Base-by-base conservation (phyloP, 1,140 invertebrate species). In the Zaprionus ornatus region DNA sequence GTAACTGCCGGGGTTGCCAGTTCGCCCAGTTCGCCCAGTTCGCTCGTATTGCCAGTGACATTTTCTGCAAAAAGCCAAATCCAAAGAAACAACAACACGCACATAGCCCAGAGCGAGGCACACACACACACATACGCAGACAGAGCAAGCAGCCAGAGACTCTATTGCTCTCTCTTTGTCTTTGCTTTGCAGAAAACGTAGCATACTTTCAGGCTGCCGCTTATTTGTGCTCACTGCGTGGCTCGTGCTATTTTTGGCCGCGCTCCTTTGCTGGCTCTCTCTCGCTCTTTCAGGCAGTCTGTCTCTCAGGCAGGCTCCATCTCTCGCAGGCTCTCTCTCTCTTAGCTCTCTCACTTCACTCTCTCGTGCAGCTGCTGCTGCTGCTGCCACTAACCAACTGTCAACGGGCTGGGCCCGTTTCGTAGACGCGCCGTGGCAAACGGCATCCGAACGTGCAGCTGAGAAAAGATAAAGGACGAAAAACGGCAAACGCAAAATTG, bases 1-100 rank as follows among this genome's bases (percentile, higher is more conserved):
- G 85, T 90, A 90, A 90, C 85, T 90, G 82, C 82, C 86, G 85
- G 85, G 85, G 85, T 90, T 85, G 85, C 86, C 81, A 87, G 64
- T 72, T 66, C 56, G 70, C 74, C 79, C 37, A 37, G 35, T 37
- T 37, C 35, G 35, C 35, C 40, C 40, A 17, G 40, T 17, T 45
- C 40, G 40, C 40, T 45, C 40, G 40, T 17, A 65, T 66, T 62
- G 70, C 74, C 80, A 79, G 80, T 86, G 83, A 86, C 82, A 86
- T 86, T 82, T 45, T 86, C 77, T 84, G 85, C 78, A 84, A 80
- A 40, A 88, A 80, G 80, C 80, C 84, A 83, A 74, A 65, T 65
- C 48, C 70, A 83, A 88, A 84, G 25, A n/a, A 48, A 13, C 59
- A 17, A 52, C 29, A n/a, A 67, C 15, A 32, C 29, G 29, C 29